Evolutionary conservation across 2,888 invertebrate species (phyloP).

Genomic region (Argyresthia goedartella): DNA sequence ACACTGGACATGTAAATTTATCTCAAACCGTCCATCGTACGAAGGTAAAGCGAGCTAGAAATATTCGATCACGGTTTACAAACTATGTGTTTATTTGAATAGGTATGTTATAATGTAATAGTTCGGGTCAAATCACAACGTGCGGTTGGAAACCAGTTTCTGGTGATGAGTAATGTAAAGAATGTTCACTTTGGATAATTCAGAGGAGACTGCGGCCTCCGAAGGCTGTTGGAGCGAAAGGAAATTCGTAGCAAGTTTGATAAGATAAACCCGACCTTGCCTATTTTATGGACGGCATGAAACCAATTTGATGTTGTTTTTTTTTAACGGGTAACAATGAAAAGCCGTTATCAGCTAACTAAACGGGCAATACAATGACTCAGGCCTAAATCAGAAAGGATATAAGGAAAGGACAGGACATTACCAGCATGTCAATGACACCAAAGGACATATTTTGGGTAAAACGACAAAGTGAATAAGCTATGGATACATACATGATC

Average conservation of each 20-base stretch:
- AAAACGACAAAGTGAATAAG: neutral
- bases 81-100: neutral
- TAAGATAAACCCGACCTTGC: constrained; percentile 44
- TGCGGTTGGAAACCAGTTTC: no score
- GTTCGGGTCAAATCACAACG: no score
- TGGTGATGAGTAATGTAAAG: constrained; percentile 29
- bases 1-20: neutral
- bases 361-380: constrained; percentile 14
- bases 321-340: neutral
- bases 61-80: neutral
- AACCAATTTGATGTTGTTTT: neutral
- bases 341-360: neutral
- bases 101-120: no score
- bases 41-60: neutral
- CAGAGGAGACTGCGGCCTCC: constrained; percentile 30
- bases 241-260: constrained; percentile 26
- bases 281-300: constrained; percentile 5
- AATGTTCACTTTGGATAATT: constrained; percentile 33
- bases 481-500: constrained; percentile 58
- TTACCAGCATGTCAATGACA: neutral
- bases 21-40: neutral
- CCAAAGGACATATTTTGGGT: neutral
- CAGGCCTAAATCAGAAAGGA: constrained; percentile 19
- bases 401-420: neutral
- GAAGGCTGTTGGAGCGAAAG: constrained; percentile 17